Conservation (phyloP, 1,140 invertebrate genomes). For the Drosophila mauritiana region DNA sequence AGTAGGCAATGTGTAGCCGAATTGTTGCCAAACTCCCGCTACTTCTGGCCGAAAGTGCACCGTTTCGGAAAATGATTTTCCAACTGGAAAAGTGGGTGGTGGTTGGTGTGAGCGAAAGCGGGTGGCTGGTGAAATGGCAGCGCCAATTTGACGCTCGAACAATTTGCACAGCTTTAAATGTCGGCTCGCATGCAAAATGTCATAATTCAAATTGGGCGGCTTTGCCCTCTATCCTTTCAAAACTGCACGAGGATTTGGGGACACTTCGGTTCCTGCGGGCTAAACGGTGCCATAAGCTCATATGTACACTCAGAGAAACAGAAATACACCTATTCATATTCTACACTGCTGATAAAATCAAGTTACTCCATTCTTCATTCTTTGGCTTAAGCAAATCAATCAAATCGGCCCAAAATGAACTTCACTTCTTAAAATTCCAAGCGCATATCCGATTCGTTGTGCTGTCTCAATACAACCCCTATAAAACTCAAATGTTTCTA, state of each 20-base stretch:
- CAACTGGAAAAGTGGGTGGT: background rate
- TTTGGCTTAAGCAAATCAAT: background rate
- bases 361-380: too few relatives aligned
- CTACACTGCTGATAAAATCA: too few relatives aligned
- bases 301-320: background rate
- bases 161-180: constrained; percentile 82
- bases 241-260: background rate
- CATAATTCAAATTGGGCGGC: constrained; percentile 71
- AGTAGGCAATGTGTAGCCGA: constrained; percentile 63
- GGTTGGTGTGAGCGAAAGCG: background rate
- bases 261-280: constrained; percentile 6
- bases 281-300: constrained; percentile 7
- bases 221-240: background rate
- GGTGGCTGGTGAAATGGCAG: constrained; percentile 51
- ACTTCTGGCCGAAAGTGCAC: constrained; percentile 36
- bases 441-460: constrained; percentile 25
- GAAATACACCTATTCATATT: too few relatives aligned
- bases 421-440: background rate
- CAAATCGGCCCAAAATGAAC: background rate
- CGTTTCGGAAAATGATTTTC: constrained; percentile 62
- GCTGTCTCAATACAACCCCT: background rate
- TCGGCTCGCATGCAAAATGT: constrained; percentile 78
- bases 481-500: constrained; percentile 13
- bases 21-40: constrained; percentile 27
- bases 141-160: constrained; percentile 79